Base-by-base conservation (phyloP, 2,888 invertebrate species). In the Tenthredo notha region DNA sequence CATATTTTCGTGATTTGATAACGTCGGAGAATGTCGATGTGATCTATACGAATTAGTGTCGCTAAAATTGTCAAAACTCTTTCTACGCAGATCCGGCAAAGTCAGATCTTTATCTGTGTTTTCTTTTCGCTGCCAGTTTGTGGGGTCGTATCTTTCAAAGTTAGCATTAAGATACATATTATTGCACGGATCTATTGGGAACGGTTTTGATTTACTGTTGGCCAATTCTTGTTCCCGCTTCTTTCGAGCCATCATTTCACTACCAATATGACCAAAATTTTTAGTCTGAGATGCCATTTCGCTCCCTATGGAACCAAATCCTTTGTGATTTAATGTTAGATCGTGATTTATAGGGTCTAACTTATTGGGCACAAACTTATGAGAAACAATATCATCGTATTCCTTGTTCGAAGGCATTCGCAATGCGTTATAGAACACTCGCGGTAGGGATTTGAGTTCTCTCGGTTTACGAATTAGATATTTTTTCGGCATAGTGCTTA, bases 241-340 rank as follows among this genome's bases (percentile, higher is more conserved):
- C 67, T 83, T 83, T 43, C 83, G 25, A 43, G 83, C 83, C 83
- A 83, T 83, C 83, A 83, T 83, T 83, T 83, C 83, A 33, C 83
- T 83, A 15, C 83, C 83, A 10, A 83, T 83, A 18, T 83, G 83
- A 65, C 83, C 83, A 67, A 83, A 83, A 33, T 83, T 83, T 83
- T 83, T 83, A 12, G 67, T 83, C 67, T 83, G 83, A 50, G 83
- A 83, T 29, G 83, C 83, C 83, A 83, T 83, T 67, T 83, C 83
- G 50, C 83, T 83, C 15, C 83, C 83, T 25, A 65, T 83, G 6
- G 83, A 67, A 29, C 83, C 83, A n/a, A 83, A 83, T n/a, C 83
- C 67, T 47, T 67, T 43, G 25, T 70, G 83, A 83, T 83, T 67
- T 33, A 47, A 43, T 33, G 65, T 25, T 33, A 83, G 12, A 40